Evolutionary conservation across 2,888 invertebrate genomes (phyloP).

Genomic region (Hyles lineata): DNA sequence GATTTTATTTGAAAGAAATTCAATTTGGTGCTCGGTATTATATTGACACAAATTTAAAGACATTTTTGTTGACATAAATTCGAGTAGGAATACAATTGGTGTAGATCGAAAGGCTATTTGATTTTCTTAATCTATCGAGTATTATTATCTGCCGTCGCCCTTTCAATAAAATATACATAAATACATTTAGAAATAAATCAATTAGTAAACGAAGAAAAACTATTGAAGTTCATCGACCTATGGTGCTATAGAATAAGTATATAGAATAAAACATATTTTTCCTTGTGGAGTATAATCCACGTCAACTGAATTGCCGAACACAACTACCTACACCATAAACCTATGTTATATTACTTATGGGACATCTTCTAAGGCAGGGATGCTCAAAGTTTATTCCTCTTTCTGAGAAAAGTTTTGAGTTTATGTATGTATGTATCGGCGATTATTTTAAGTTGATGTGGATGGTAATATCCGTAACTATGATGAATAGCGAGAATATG

Average conservation of each 20-base stretch:
- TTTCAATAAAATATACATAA: too few species aligned
- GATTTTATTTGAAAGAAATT: neutral
- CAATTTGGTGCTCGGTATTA: neutral
- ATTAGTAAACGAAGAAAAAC: neutral
- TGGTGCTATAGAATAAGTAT: neutral
- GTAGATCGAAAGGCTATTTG: neutral
- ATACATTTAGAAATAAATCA: neutral
- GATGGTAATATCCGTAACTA: too few species aligned
- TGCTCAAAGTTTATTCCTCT: neutral
- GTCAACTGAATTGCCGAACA: slow-evolving; percentile 15
- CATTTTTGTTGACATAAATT: neutral
- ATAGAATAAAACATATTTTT: neutral
- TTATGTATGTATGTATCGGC: neutral
- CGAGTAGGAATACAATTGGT: neutral
- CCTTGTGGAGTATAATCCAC: neutral
- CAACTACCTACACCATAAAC: slow-evolving; percentile 30
- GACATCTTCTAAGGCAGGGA: neutral
- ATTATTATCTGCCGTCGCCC: too few species aligned
- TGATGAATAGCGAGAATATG: too few species aligned
- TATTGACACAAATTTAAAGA: neutral
- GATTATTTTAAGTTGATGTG: too few species aligned
- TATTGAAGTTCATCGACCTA: neutral
- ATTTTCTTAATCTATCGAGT: neutral
- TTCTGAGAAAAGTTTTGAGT: too few species aligned
- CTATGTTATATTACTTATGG: slow-evolving; percentile 20